Percentiles rank a stretch among this genome's conserved stretches.
Evolutionary conservation across 2,888 invertebrate genomes (phyloP).

Genomic region (Lasioglossum zephyrum): DNA sequence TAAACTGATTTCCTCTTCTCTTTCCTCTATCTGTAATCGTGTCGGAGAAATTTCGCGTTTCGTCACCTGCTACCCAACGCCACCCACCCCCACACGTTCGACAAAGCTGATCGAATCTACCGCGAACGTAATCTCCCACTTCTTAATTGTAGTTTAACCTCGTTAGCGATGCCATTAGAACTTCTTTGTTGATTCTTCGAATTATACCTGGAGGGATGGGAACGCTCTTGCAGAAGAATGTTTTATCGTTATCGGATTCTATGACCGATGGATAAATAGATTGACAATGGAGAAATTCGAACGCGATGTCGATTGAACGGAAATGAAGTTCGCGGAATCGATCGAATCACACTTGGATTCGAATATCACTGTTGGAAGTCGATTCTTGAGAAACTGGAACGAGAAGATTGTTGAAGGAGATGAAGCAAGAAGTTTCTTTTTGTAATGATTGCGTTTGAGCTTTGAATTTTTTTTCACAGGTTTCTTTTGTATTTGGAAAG

Average conservation of each 20-base stretch:
- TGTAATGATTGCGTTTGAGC: neutral
- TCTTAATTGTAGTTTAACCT: neutral
- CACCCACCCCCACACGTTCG: neutral
- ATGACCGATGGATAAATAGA: neutral
- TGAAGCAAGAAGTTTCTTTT: neutral
- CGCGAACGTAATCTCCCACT: neutral
- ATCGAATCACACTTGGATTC: neutral
- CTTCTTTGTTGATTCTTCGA: neutral
- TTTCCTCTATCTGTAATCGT: neutral
- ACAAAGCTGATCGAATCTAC: neutral
- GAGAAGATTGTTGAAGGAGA: neutral
- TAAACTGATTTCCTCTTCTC: neutral
- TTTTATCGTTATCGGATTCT: neutral
- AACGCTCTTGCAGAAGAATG: no score
- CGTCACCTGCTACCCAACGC: neutral
- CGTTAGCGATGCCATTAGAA: neutral
- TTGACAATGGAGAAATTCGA: neutral
- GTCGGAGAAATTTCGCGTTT: neutral
- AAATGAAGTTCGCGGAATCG: neutral
- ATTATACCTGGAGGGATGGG: neutral
- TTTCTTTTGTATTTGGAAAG: no score
- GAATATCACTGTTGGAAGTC: neutral
- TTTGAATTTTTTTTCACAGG: no score
- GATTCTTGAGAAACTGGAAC: neutral
- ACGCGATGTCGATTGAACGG: neutral